These are phyloP conservation scores for Thymallus thymallus DNA, from an alignment of 2,113 vertebrate species.

Conservation along the genomic window DNA sequence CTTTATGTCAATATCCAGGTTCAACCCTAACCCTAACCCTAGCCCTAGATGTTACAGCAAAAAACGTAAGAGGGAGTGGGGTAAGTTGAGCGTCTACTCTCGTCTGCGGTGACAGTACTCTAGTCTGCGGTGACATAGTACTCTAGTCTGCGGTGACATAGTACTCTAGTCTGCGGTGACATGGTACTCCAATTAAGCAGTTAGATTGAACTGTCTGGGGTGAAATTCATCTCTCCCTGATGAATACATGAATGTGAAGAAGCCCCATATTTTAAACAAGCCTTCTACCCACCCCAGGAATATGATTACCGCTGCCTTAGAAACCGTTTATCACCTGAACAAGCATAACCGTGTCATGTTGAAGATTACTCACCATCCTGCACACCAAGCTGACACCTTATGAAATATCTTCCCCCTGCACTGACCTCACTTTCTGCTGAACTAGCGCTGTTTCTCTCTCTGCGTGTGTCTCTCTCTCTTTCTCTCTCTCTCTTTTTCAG, in stretches of 20 bases:
- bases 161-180: constrained; percentile 52
- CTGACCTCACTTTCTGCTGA: constrained; percentile 69
- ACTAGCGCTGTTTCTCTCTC: constrained; percentile 78
- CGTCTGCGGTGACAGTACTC: background rate
- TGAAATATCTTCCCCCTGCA: constrained; percentile 59
- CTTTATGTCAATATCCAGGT: too few relatives aligned
- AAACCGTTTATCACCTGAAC: constrained; percentile 77
- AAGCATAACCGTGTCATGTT: constrained; percentile 72
- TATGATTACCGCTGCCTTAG: constrained; percentile 75
- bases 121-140: constrained; percentile 61
- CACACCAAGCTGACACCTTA: constrained; percentile 48
- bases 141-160: constrained; percentile 5
- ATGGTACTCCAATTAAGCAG: constrained; percentile 72
- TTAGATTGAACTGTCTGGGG: constrained; percentile 68
- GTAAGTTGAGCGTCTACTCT: too few relatives aligned
- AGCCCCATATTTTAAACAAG: constrained; percentile 67
- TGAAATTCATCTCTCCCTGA: constrained; percentile 67
- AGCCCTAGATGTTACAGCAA: too few relatives aligned
- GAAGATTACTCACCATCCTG: constrained; percentile 67
- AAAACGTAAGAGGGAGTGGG: too few relatives aligned
- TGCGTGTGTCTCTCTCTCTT: constrained; percentile 17
- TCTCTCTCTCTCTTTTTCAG: constrained; percentile 31
- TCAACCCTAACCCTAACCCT: too few relatives aligned
- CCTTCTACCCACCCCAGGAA: constrained; percentile 46
- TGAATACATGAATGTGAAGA: constrained; percentile 77